phyloP scores from a whole-genome alignment of 2,888 invertebrate species.

The Campoplex capitator region DNA sequence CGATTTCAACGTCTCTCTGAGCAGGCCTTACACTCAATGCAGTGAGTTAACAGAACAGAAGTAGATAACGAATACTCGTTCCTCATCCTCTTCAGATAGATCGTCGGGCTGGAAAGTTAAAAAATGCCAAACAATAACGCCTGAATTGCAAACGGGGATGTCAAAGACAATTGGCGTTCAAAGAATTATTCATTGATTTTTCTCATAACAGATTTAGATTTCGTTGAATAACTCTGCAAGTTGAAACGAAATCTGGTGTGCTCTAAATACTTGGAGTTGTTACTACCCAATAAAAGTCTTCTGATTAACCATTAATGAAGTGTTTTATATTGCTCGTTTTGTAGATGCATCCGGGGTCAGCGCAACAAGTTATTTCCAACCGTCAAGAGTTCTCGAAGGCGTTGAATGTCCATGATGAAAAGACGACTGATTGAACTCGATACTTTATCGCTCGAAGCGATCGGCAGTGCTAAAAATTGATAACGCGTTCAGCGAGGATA shows the following conservation, averaged over 20 bases:
- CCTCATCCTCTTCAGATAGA: neutral
- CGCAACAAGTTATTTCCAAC: neutral
- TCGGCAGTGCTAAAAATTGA: constrained; percentile 15
- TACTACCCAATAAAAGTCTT: neutral
- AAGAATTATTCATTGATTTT: neutral
- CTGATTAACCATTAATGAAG: neutral
- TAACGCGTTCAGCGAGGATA: constrained; percentile 22
- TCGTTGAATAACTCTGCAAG: neutral
- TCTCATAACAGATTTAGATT: no score
- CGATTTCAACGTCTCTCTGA: constrained; percentile 36
- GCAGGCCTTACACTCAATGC: neutral
- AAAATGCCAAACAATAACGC: neutral
- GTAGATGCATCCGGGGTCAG: constrained; percentile 37
- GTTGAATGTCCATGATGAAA: constrained; percentile 45
- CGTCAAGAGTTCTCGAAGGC: constrained; percentile 22
- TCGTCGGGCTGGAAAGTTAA: neutral
- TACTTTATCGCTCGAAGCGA: constrained; percentile 30
- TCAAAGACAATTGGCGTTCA: constrained; percentile 6
- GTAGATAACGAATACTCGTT: constrained; percentile 12
- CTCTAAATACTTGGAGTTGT: neutral
- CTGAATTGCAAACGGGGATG: constrained; percentile 3
- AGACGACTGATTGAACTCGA: constrained; percentile 17
- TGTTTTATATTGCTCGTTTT: constrained; percentile 23
- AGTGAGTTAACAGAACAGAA: constrained; percentile 28
- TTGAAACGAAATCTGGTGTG: neutral